Conservation (phyloP, 2,888 invertebrate genomes). For the Tenthredo scrophulariae region DNA sequence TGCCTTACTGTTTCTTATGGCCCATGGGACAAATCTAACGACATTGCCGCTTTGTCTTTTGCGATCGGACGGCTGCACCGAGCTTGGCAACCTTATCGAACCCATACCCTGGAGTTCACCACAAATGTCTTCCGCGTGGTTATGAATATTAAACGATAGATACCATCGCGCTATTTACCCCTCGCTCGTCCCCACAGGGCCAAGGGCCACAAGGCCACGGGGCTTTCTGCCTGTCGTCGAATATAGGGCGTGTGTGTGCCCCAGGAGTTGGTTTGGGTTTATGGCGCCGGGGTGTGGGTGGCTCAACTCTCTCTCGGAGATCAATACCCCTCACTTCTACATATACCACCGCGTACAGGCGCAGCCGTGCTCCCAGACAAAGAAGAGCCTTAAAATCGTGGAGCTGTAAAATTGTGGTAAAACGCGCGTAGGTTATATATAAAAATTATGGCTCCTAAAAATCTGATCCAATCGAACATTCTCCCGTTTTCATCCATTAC, state of each 20-base stretch:
- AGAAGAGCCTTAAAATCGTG: slow-evolving; percentile 31
- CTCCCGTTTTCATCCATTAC: neutral
- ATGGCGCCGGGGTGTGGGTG: slow-evolving; percentile 53
- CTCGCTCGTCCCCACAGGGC: slow-evolving; percentile 3
- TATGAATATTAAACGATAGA: slow-evolving; percentile 46
- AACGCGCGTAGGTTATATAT: neutral
- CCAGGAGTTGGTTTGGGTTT: slow-evolving; percentile 39
- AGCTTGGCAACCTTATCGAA: neutral
- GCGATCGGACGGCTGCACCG: neutral
- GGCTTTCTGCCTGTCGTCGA: neutral
- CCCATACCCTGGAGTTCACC: neutral
- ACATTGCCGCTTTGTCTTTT: neutral
- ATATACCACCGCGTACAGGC: slow-evolving; percentile 18
- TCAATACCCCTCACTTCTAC: slow-evolving; percentile 68
- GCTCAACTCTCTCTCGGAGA: slow-evolving; percentile 64
- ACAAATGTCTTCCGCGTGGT: slow-evolving; percentile 33
- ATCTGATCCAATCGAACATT: neutral
- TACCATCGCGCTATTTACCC: slow-evolving; percentile 22
- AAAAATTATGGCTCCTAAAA: neutral
- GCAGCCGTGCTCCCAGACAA: slow-evolving; percentile 32
- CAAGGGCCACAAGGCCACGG: slow-evolving; percentile 28
- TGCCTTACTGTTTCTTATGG: neutral
- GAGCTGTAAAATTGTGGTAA: neutral
- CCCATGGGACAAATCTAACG: neutral
- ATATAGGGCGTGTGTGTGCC: slow-evolving; percentile 38